These are phyloP conservation scores for Crotophaga sulcirostris DNA, from an alignment of 2,113 vertebrate genomes.

Conservation along the genomic window DNA sequence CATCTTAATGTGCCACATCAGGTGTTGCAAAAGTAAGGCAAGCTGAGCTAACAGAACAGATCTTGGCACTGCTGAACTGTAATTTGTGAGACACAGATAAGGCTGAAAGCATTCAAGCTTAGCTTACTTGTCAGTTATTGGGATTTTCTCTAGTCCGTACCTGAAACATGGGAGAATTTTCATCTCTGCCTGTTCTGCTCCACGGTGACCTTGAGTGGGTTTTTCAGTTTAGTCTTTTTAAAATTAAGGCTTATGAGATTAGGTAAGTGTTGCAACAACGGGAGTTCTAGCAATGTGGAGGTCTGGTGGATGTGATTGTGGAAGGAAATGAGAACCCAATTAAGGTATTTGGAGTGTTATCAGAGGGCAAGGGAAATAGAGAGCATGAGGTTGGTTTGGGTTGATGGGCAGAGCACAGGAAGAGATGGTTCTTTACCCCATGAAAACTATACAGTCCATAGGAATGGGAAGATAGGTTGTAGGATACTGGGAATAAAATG, in stretches of 20 bases:
- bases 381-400: background rate
- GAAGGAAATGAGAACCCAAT: background rate
- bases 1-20: background rate
- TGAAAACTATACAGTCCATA: rapidly evolving
- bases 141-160: background rate
- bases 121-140: background rate
- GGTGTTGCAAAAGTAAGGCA: background rate
- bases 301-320: background rate
- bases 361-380: background rate
- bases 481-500: background rate
- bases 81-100: background rate
- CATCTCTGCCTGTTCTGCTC: background rate
- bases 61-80: background rate
- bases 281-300: background rate
- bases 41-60: background rate
- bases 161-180: background rate
- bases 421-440: background rate
- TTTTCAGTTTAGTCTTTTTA: background rate
- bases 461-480: background rate
- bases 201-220: background rate
- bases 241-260: background rate
- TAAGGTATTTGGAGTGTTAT: background rate
- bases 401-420: background rate
- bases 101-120: background rate
- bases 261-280: background rate